Evolutionary conservation across 1,140 invertebrate species (phyloP), one percentile per base, ranked within the genome.

Genomic region (Drosophila mauritiana): DNA sequence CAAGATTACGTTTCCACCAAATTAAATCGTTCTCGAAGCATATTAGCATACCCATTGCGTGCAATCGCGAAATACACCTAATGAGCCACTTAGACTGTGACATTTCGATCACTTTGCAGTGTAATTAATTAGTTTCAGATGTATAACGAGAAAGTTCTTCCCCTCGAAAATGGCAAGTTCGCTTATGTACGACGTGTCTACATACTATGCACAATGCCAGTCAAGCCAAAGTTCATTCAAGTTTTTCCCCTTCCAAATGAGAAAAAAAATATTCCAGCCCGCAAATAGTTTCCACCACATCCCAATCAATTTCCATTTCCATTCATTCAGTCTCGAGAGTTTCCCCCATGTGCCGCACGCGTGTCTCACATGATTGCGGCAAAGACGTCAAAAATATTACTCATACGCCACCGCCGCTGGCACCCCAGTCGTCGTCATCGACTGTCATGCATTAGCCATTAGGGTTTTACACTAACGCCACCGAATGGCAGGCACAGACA

Each of bases 331-430:
- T 51, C 48, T 25, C 17, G 13, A 62, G 25, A 59, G 59, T 42
- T 59, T 59, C 37, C 20, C 20, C 53, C 64, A 68, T 68, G 64
- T 53, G 46, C 31, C 11, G 20, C 5, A 36, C 46, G 59, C 64
- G 61, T 68, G 61, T 68, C 53, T 36, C 54, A 59, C 55, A 61
- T 64, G 61, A 64, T 64, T 27, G 22, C 1, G 2, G 36, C 7
- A 2, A 49, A 51, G 45, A 68, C 64, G 61, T 65, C 52, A 31
- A 31, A 72, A 63, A 82, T 72, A 86, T 86, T 86, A 88, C 82
- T 86, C 82, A 86, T 86, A 68, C 83, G 69, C 68, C 74, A 74
- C 68, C 78, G 62, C 0, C 12, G 13, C 37, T 10, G 37, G 13
- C 53, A 61, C 58, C n/a, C 15, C 31, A 8, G 34, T 46, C 57